Percentiles rank a stretch among this genome's conserved stretches.
Conservation (phyloP, 2,113 vertebrate species). For the Tyto alba region DNA sequence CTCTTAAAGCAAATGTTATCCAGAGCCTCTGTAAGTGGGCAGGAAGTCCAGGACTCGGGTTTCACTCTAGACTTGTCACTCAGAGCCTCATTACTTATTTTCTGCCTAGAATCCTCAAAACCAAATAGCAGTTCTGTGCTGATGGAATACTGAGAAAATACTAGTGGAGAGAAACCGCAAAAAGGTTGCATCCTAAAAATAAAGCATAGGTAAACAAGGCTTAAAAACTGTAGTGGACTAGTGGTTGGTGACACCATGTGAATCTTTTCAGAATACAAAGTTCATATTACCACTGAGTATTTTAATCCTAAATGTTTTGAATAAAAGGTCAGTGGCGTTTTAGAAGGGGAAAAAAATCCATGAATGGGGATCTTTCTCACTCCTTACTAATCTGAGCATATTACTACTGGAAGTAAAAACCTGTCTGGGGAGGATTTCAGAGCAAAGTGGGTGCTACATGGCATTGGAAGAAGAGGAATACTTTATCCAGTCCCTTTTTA, state of each 20-base stretch:
- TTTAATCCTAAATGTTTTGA: background rate
- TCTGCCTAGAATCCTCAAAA: background rate
- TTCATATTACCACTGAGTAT: background rate
- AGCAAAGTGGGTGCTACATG: background rate
- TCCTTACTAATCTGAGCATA: background rate
- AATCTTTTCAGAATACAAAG: background rate
- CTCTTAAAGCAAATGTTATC: background rate
- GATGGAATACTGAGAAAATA: background rate
- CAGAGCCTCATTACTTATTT: background rate
- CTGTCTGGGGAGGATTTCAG: background rate
- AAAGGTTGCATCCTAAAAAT: slow-evolving; percentile 29
- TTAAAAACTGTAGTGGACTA: background rate
- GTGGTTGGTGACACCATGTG: background rate
- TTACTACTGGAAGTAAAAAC: background rate
- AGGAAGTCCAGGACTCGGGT: background rate
- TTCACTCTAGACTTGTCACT: background rate
- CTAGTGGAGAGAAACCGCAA: background rate
- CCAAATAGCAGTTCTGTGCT: background rate
- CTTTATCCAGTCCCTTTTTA: background rate
- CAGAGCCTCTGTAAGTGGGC: background rate
- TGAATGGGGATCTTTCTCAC: background rate
- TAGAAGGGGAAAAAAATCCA: background rate
- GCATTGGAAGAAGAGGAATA: background rate
- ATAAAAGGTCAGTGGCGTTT: background rate
- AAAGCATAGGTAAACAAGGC: background rate